Percentiles rank a stretch among this genome's conserved stretches.
phyloP scores from a whole-genome alignment of 2,797 vertebrate genomes.

The Helicolenus hilgendorfi region DNA sequence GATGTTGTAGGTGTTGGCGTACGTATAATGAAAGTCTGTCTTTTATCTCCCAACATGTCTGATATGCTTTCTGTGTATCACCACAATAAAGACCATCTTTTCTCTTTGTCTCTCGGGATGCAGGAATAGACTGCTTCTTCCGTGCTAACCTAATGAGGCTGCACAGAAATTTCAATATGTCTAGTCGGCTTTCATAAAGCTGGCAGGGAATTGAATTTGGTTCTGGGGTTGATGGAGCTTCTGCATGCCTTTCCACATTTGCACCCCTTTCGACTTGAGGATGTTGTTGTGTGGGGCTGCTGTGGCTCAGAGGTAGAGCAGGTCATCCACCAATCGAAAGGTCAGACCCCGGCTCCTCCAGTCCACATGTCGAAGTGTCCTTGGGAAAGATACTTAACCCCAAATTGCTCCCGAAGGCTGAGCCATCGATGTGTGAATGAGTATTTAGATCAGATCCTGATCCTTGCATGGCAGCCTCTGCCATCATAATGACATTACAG shows the following conservation, averaged over 20 bases:
- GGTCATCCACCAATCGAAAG: too few relatives aligned
- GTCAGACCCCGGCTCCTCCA: too few relatives aligned
- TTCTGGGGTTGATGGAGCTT: conserved; percentile 21
- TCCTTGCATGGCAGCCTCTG: too few relatives aligned
- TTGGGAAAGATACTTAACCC: too few relatives aligned
- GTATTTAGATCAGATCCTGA: too few relatives aligned
- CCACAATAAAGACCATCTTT: not conserved
- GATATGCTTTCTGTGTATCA: not conserved
- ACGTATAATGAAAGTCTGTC: not conserved
- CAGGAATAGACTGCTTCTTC: conserved; percentile 7
- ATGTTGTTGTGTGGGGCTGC: not conserved
- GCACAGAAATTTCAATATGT: conserved; percentile 22
- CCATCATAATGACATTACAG: not conserved
- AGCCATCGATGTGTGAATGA: too few relatives aligned
- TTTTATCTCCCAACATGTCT: conserved; percentile 14
- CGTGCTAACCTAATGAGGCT: conserved; percentile 25
- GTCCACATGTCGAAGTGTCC: too few relatives aligned
- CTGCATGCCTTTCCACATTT: conserved; percentile 15
- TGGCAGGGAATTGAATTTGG: conserved; percentile 33
- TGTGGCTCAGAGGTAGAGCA: too few relatives aligned
- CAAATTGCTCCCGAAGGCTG: too few relatives aligned
- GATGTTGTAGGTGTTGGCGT: not conserved
- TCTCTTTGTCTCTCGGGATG: not conserved
- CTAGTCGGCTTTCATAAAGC: conserved; percentile 38
- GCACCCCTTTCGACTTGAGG: not conserved